Evolutionary conservation across 2,113 vertebrate species (phyloP).

Genomic region (Vanacampus margaritifer): DNA sequence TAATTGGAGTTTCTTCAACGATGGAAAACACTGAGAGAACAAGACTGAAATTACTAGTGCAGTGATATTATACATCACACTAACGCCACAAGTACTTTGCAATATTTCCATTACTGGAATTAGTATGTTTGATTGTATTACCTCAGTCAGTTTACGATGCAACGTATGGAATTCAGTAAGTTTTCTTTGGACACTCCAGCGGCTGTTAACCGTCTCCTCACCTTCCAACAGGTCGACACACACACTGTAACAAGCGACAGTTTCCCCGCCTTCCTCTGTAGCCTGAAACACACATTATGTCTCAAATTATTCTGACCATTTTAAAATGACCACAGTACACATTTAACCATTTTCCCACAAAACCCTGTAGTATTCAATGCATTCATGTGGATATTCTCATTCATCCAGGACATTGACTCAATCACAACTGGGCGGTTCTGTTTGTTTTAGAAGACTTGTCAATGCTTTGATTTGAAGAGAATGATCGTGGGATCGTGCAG

Average conservation of each 20-base stretch:
- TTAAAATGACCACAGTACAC: neutral
- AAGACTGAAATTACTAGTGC: neutral
- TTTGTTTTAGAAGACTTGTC: no score
- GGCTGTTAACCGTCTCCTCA: constrained; percentile 79
- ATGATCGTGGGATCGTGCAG: neutral
- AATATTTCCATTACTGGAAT: neutral
- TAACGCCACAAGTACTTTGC: constrained; percentile 1
- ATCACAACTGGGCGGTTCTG: no score
- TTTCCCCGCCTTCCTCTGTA: constrained; percentile 91
- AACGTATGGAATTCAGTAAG: constrained; percentile 95
- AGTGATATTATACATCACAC: neutral
- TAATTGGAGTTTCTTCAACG: constrained; percentile 95
- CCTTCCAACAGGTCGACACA: constrained; percentile 84
- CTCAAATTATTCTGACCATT: neutral
- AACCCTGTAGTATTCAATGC: neutral
- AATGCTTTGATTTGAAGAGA: neutral
- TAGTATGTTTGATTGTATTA: constrained; percentile 47
- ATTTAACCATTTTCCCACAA: neutral
- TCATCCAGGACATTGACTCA: no score
- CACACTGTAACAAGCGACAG: constrained; percentile 88
- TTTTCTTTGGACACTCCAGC: constrained; percentile 89
- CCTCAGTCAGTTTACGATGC: constrained; percentile 95
- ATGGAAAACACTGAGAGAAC: constrained; percentile 85
- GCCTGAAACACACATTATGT: constrained; percentile 68
- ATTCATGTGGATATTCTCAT: no score